Percentiles rank a stretch among this genome's conserved stretches.
Evolutionary conservation across 2,797 vertebrate genomes (phyloP).

Genomic region (Sebastes flavidus): DNA sequence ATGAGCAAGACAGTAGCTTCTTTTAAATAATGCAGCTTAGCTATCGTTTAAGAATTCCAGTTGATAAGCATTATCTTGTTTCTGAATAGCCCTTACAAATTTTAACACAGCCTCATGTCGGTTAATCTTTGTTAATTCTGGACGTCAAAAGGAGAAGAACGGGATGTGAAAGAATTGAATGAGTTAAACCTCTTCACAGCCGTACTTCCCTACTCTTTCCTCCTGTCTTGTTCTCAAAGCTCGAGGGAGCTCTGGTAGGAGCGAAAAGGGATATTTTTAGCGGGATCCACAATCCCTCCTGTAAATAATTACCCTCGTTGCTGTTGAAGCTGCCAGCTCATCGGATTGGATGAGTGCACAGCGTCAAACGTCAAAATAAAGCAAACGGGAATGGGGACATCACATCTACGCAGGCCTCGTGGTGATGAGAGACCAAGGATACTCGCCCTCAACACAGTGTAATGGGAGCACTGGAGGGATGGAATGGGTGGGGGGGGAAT

Average conservation of each 20-base stretch:
- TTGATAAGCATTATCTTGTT: constrained; percentile 18
- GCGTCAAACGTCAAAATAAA: constrained; percentile 46
- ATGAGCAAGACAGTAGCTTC: not conserved
- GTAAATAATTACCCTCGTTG: constrained; percentile 75
- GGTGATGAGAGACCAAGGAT: not conserved
- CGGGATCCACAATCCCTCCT: constrained; percentile 62
- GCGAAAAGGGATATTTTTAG: constrained; percentile 70
- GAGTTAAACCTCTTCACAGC: constrained; percentile 29
- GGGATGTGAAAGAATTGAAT: constrained; percentile 16
- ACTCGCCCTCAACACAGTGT: not conserved
- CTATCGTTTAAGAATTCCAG: constrained; percentile 8
- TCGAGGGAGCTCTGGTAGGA: constrained; percentile 46
- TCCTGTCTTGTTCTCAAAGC: constrained; percentile 46
- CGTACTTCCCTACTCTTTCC: constrained; percentile 11
- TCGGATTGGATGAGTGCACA: constrained; percentile 29
- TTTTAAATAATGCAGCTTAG: constrained; percentile 20
- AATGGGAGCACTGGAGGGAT: constrained; percentile 4
- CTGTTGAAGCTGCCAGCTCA: constrained; percentile 52
- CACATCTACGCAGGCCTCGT: not conserved
- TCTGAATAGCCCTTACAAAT: constrained; percentile 13
- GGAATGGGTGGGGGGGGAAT: not conserved
- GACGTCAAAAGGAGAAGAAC: not conserved
- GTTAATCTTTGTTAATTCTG: constrained; percentile 34
- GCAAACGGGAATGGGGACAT: constrained; percentile 6
- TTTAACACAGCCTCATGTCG: not conserved